phyloP scores from a whole-genome alignment of 37 sponge, comb jelly and placozoan species.

The Corticium candelabrum region DNA sequence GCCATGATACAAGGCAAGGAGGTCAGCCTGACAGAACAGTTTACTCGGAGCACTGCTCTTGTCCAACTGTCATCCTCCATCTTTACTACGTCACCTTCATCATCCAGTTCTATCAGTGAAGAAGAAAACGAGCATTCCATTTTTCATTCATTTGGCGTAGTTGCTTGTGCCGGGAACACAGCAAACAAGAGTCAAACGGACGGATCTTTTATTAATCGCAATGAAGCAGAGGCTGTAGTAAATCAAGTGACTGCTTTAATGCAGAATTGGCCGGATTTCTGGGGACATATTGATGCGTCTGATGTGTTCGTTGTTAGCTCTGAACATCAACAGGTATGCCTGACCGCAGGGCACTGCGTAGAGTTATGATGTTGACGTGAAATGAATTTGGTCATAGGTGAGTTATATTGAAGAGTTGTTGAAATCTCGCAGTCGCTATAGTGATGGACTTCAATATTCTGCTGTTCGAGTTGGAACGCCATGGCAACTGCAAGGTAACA shows the following conservation, averaged over 20 bases:
- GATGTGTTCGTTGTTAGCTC: background rate
- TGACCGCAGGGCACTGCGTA: background rate
- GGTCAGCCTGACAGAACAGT: no score
- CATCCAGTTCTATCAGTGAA: no score
- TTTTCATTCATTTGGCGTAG: background rate
- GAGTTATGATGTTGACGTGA: no score
- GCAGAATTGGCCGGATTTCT: background rate
- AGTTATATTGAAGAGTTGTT: background rate
- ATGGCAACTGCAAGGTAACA: no score
- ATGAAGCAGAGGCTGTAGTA: background rate
- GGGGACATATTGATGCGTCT: background rate
- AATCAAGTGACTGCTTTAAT: background rate
- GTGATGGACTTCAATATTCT: no score
- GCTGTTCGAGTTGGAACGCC: no score
- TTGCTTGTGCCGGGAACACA: background rate
- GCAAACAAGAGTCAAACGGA: background rate
- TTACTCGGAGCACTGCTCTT: no score
- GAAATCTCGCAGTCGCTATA: background rate
- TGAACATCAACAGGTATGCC: background rate
- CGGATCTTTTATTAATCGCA: background rate
- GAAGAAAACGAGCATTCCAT: background rate
- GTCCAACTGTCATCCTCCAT: no score
- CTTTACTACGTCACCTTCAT: no score
- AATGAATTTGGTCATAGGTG: no score
- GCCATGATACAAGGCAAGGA: no score